phyloP scores from a whole-genome alignment of 2,797 vertebrate species.

The Tachyglossus aculeatus region DNA sequence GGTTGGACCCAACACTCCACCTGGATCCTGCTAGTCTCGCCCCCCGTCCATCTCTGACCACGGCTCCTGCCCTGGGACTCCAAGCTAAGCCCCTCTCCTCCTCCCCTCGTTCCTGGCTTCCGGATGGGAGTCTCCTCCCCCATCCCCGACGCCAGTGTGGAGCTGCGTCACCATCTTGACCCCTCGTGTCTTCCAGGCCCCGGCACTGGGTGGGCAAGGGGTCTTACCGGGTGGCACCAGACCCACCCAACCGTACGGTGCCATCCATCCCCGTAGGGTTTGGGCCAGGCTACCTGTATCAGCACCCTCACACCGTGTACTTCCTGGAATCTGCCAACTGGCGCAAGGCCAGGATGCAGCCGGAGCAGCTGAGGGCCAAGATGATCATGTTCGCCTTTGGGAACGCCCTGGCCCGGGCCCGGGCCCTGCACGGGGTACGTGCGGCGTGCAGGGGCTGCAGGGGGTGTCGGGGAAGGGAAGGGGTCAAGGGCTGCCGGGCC shows the following conservation, averaged over 20 bases:
- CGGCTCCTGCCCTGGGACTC: not conserved
- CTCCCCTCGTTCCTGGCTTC: not conserved
- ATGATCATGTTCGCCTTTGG: conserved; percentile 93
- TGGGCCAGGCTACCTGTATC: conserved; percentile 80
- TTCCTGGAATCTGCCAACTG: conserved; percentile 74
- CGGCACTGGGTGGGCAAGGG: not conserved
- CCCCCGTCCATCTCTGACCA: no score
- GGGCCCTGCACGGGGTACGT: conserved; percentile 83
- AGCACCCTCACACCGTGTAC: conserved; percentile 88
- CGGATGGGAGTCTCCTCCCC: not conserved
- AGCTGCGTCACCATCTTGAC: not conserved
- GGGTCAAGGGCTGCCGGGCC: not conserved
- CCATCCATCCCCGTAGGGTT: conserved; percentile 79
- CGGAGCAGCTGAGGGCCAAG: conserved; percentile 88
- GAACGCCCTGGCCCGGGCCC: conserved; percentile 87
- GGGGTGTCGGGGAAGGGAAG: not conserved
- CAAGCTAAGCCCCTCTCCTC: not conserved
- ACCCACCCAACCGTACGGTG: not conserved
- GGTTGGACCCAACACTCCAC: no score
- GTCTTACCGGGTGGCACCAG: not conserved
- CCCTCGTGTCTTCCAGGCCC: not conserved
- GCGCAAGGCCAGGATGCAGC: conserved; percentile 66
- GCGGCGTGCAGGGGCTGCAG: not conserved
- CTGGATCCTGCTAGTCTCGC: no score
- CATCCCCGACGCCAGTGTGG: not conserved